These are phyloP conservation scores for Archips xylosteana DNA, from an alignment of 2,888 invertebrate genomes.

Conservation along the genomic window DNA sequence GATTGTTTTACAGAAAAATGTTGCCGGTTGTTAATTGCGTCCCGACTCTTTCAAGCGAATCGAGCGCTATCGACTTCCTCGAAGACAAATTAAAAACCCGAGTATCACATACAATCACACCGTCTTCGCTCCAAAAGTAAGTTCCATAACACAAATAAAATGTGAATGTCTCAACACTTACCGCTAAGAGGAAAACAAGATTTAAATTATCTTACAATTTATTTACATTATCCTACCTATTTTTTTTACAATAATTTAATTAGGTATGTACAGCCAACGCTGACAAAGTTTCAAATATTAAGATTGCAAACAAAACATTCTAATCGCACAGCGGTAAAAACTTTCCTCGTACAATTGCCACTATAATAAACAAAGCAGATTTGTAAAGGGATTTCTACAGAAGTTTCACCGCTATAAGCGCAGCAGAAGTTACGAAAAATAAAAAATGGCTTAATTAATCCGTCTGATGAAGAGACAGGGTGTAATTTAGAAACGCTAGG, in stretches of 20 bases:
- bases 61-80: slow-evolving; percentile 9
- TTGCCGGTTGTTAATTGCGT: slow-evolving; percentile 4
- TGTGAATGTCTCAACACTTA: slow-evolving; percentile 77
- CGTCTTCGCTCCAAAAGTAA: slow-evolving; percentile 50
- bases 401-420: slow-evolving; percentile 24
- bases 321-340: slow-evolving; percentile 8
- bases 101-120: slow-evolving; percentile 43
- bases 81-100: slow-evolving; percentile 25
- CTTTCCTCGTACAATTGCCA: slow-evolving; percentile 23
- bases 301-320: slow-evolving; percentile 7
- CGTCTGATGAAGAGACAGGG: slow-evolving; percentile 25
- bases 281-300: slow-evolving; percentile 23
- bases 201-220: slow-evolving; percentile 61
- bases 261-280: slow-evolving; percentile 33
- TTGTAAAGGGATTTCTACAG: slow-evolving; percentile 12
- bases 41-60: slow-evolving; percentile 14
- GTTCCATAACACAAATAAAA: slow-evolving; percentile 72
- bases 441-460: slow-evolving; percentile 24
- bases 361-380: slow-evolving; percentile 31
- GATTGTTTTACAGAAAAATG: slow-evolving; percentile 10
- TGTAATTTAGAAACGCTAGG: slow-evolving; percentile 12
- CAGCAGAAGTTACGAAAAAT: slow-evolving; percentile 22
- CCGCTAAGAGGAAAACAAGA: slow-evolving; percentile 61
- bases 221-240: slow-evolving; percentile 60
- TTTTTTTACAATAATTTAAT: slow-evolving; percentile 44